Evolutionary conservation across 2,888 invertebrate species (phyloP).

Genomic region (Blera fallax): DNA sequence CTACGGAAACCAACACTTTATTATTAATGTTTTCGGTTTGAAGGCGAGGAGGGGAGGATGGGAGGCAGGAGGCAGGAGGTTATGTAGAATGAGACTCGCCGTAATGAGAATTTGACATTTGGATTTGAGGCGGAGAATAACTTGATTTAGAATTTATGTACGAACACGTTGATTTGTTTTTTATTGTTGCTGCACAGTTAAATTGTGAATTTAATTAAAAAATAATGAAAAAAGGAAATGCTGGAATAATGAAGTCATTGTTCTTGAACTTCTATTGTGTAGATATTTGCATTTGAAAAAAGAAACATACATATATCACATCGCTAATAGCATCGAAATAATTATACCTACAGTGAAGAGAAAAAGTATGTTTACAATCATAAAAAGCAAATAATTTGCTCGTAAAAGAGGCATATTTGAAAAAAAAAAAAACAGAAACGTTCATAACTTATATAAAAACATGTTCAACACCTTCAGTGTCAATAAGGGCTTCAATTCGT

Average conservation of each 20-base stretch:
- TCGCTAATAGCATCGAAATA: too few relatives aligned
- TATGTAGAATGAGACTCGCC: background rate
- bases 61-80: background rate
- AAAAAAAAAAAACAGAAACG: too few relatives aligned
- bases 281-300: background rate
- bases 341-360: too few relatives aligned
- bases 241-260: background rate
- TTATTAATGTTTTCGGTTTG: background rate
- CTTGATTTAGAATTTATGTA: background rate
- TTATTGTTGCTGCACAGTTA: background rate
- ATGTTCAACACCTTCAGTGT: too few relatives aligned
- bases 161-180: too few relatives aligned
- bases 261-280: background rate
- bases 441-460: too few relatives aligned
- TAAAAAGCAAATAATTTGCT: too few relatives aligned
- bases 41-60: background rate
- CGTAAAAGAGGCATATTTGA: too few relatives aligned
- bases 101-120: background rate
- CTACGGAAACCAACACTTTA: conserved; percentile 1
- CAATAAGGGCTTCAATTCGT: too few relatives aligned
- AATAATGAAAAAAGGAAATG: background rate
- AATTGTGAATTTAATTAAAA: conserved; percentile 8
- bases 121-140: background rate
- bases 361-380: too few relatives aligned
- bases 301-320: too few relatives aligned